Conservation (phyloP, 2,113 vertebrate genomes). For the Rhinopomastus cyanomelas region DNA sequence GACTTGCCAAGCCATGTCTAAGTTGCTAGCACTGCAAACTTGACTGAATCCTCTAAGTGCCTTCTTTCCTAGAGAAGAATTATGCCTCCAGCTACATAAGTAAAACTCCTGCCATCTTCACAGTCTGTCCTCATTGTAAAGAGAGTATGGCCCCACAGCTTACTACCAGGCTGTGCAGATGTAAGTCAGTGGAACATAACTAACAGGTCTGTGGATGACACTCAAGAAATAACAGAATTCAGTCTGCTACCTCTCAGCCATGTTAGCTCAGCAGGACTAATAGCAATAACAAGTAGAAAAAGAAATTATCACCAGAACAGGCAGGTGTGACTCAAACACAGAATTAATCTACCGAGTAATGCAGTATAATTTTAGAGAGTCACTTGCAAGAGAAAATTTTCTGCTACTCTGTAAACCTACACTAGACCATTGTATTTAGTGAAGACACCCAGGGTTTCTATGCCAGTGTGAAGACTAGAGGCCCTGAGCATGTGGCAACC, state of each 20-base stretch:
- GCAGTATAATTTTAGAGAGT: neutral
- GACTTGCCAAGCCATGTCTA: neutral
- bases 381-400: neutral
- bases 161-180: neutral
- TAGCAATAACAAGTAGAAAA: neutral
- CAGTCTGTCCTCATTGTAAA: neutral
- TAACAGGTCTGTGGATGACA: neutral
- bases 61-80: neutral
- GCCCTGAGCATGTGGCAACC: neutral
- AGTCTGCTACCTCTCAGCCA: neutral
- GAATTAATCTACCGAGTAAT: neutral
- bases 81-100: neutral
- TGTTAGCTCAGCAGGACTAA: neutral
- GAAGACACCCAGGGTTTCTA: neutral
- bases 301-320: neutral
- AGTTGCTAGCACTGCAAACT: neutral
- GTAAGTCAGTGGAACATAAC: slow-evolving; percentile 6
- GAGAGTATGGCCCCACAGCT: neutral
- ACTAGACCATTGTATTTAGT: neutral
- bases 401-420: neutral
- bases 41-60: neutral
- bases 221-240: neutral
- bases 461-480: neutral
- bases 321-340: neutral
- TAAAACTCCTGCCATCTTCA: neutral